phyloP scores from a whole-genome alignment of 2,888 invertebrate genomes.

The Melanchra persicariae region DNA sequence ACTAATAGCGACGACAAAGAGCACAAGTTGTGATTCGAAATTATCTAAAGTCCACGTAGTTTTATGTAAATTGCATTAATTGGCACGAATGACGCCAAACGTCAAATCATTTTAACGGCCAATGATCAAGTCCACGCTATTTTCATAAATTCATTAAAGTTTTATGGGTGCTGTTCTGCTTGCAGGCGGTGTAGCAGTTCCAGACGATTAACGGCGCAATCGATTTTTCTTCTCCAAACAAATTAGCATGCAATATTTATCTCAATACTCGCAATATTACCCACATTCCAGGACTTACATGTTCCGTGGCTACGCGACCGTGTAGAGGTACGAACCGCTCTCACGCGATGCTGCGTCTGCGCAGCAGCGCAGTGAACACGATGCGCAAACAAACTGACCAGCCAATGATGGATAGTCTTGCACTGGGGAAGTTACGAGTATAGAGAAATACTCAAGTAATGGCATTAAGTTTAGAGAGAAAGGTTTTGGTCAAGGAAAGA shows the following conservation, averaged over 20 bases:
- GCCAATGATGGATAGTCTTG: slow-evolving; percentile 1
- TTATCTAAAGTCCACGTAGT: no score
- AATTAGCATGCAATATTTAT: not conserved
- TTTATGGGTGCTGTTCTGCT: no score
- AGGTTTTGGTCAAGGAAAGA: not conserved
- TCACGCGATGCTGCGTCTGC: slow-evolving; percentile 5
- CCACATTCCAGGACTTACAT: not conserved
- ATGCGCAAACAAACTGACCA: slow-evolving; percentile 5
- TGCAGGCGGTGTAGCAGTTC: no score
- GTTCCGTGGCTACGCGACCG: not conserved
- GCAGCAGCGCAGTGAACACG: slow-evolving; percentile 22
- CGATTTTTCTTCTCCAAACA: not conserved
- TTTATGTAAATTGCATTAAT: no score
- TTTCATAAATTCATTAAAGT: no score
- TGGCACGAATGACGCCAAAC: no score
- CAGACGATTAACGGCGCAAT: no score
- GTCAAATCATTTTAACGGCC: no score
- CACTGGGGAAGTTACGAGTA: not conserved
- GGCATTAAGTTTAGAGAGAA: not conserved
- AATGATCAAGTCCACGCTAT: no score
- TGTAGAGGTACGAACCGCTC: slow-evolving; percentile 1
- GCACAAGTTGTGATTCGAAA: no score
- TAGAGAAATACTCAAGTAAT: not conserved
- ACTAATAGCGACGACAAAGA: no score
- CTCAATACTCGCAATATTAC: not conserved